Base-by-base conservation (phyloP, 2,113 vertebrate genomes). In the Mastomys natalensis region DNA sequence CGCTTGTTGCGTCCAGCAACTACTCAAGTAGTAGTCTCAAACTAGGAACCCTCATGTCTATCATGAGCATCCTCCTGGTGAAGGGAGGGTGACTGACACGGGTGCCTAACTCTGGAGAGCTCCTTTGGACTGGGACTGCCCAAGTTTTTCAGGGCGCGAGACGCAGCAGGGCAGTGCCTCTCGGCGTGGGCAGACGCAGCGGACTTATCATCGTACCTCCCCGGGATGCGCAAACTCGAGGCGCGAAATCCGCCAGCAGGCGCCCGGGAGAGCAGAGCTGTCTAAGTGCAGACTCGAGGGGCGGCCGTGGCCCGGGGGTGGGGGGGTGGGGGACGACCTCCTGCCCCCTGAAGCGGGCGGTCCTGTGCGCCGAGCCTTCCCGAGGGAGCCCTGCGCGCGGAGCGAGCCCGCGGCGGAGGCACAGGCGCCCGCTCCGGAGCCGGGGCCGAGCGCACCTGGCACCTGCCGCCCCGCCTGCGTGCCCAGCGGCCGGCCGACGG, bases 381-480 rank as follows among this genome's bases (percentile, higher is more conserved):
- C 45, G 55, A 5, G 4, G 55, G 62, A 64, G 43, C 68, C 34
- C 64, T 2, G 87, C 11, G 22, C 66, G 29, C 55, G 0, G 62
- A 34, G 19, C 64, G 11, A 40, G 31, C 43, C 43, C 0, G 31
- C 26, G 34, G 77, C 55, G 53, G 87, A 55, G 82, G 92, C 70
- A 78, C 13, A 84, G 88, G 70, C 86, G 91, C 89, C 55, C 37
- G 90, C 78, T 85, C 37, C 1, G 55, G 60, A 73, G 48, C 90
- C 88, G 88, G 60, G 40, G 60, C 53, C 40, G 60, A 37, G 95
- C 91, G 92, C 97, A 97, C 96, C 97, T 97, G 97, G 89, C 97
- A 97, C 97, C 97, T 97, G 89, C 91, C 66, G 84, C 24, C 26
- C 55, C 72, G 72, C 93, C 22, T 22, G 43, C 29, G 29, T 13